These are phyloP conservation scores for Osmoderma eremita DNA, from an alignment of 2,888 invertebrate genomes.

Conservation along the genomic window DNA sequence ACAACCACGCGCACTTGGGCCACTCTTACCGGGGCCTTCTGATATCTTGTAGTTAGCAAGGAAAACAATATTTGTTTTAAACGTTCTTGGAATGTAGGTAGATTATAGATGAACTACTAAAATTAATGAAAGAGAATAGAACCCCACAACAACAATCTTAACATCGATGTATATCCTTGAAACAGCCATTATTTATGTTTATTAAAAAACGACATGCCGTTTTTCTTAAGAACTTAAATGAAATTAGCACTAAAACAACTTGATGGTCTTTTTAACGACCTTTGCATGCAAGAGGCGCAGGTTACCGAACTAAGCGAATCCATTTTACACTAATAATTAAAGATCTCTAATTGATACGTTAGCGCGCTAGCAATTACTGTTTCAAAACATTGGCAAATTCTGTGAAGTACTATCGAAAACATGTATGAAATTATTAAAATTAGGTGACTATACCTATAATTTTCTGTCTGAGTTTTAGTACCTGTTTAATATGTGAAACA, in stretches of 20 bases:
- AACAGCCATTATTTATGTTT: too few species aligned
- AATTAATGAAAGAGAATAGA: too few species aligned
- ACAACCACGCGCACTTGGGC: too few species aligned
- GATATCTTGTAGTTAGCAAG: too few species aligned
- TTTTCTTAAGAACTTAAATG: conserved; percentile 1
- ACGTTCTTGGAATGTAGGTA: too few species aligned
- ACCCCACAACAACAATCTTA: too few species aligned
- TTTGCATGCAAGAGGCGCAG: background rate
- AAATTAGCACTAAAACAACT: conserved; percentile 1
- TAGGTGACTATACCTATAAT: conserved; percentile 2
- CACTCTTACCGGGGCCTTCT: too few species aligned
- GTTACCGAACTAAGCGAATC: conserved; percentile 3
- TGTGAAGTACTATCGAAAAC: background rate
- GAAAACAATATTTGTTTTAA: too few species aligned
- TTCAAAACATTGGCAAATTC: conserved; percentile 3
- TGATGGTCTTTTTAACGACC: background rate
- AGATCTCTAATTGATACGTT: background rate
- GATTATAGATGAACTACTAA: too few species aligned
- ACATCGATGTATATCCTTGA: too few species aligned
- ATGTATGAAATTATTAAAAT: conserved; percentile 15
- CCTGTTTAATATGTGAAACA: background rate
- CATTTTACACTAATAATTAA: background rate
- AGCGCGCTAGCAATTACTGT: background rate
- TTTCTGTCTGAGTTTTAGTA: background rate
- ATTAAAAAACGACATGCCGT: too few species aligned